Evolutionary conservation across 2,888 invertebrate species (phyloP).

Genomic region (Gerris lacustris): DNA sequence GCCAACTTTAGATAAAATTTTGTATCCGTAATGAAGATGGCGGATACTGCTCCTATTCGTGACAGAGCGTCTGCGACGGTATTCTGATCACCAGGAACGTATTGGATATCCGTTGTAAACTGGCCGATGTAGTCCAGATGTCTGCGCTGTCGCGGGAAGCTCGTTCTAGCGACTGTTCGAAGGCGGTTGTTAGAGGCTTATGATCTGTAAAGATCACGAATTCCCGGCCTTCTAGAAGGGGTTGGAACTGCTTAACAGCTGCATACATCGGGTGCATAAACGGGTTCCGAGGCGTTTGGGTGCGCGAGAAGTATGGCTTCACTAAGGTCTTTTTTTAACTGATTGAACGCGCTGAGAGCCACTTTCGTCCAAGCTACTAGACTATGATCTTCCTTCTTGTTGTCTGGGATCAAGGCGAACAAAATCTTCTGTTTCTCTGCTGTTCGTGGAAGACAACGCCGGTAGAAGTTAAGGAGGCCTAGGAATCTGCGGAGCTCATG

Average conservation of each 20-base stretch:
- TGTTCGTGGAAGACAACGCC: constrained; percentile 34
- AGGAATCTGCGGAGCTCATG: constrained; percentile 33
- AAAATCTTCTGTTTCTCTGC: constrained; percentile 29
- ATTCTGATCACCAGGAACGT: neutral
- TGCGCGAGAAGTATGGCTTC: constrained; percentile 34
- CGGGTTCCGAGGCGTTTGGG: constrained; percentile 24
- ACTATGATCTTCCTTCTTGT: constrained; percentile 27
- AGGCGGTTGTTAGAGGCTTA: neutral
- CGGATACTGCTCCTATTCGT: too few relatives aligned
- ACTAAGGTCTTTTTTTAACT: constrained; percentile 31
- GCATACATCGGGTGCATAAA: neutral
- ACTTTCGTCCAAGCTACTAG: constrained; percentile 28
- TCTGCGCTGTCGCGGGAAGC: neutral
- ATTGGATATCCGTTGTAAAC: neutral
- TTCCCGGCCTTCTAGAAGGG: too few relatives aligned
- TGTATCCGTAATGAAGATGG: too few relatives aligned
- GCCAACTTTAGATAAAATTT: too few relatives aligned
- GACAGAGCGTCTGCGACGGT: too few relatives aligned
- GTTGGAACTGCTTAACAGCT: neutral
- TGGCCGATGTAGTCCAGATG: neutral
- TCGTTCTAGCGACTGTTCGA: neutral
- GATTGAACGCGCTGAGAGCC: constrained; percentile 28
- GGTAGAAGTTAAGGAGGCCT: constrained; percentile 35
- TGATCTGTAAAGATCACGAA: too few relatives aligned
- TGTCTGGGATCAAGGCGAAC: neutral